Evolutionary conservation across 2,113 vertebrate species (phyloP).

Genomic region (Petroica traversi): DNA sequence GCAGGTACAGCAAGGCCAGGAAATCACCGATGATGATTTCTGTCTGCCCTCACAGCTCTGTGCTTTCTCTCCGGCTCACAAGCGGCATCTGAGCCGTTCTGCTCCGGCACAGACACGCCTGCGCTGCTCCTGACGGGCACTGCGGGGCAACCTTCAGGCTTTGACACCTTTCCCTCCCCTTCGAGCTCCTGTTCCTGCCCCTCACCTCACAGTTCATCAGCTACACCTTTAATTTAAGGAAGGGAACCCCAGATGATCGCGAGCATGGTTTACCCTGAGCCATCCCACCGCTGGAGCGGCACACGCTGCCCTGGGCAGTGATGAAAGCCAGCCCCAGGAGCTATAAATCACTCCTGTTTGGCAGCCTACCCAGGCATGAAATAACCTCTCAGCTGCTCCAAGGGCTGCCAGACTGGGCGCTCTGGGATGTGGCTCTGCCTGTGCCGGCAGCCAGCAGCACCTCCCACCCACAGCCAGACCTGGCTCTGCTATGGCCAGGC

Average conservation of each 20-base stretch:
- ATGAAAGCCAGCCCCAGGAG: background rate
- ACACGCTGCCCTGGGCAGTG: background rate
- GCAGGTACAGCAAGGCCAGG: background rate
- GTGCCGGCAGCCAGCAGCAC: background rate
- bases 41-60: background rate
- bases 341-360: background rate
- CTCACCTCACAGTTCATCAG: background rate
- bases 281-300: accelerated
- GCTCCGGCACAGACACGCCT: accelerated
- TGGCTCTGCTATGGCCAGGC: accelerated
- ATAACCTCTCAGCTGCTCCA: background rate
- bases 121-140: background rate
- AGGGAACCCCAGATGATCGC: background rate
- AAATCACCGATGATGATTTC: background rate
- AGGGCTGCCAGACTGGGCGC: background rate
- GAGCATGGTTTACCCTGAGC: background rate
- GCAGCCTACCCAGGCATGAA: background rate
- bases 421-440: background rate
- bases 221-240: background rate
- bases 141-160: background rate
- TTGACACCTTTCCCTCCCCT: background rate
- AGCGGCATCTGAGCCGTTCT: background rate
- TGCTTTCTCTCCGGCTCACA: background rate
- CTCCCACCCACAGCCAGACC: background rate
- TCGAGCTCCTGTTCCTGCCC: background rate